Percentiles rank a stretch among this genome's conserved stretches.
Conservation (phyloP, 1,140 invertebrate species). For the Oscheius sp. region DNA sequence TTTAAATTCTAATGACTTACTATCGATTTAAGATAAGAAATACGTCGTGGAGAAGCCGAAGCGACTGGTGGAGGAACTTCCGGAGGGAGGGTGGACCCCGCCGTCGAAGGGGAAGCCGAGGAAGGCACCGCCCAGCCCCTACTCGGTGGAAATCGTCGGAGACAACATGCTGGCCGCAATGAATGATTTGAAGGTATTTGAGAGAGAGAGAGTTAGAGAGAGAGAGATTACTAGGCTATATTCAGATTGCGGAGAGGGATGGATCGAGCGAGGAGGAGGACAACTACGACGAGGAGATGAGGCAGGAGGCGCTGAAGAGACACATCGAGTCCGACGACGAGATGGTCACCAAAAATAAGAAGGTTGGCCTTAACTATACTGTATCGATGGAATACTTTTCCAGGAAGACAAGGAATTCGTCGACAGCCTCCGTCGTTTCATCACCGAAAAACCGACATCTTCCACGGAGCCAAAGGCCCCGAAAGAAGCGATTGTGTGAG, state of each 20-base stretch:
- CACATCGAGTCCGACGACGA: neutral
- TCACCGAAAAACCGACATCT: neutral
- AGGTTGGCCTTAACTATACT: neutral
- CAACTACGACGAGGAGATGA: neutral
- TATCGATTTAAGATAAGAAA: slow-evolving; percentile 2
- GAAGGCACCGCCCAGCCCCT: neutral
- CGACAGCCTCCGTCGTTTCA: neutral
- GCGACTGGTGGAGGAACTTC: neutral
- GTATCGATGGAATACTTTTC: neutral
- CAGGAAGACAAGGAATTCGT: neutral
- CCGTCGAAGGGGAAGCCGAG: no score
- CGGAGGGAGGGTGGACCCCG: neutral
- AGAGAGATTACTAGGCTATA: neutral
- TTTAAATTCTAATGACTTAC: neutral
- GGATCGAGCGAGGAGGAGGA: slow-evolving; percentile 18
- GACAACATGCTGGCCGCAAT: neutral
- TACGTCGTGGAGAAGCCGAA: neutral
- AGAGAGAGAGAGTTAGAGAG: neutral
- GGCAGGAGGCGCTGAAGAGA: neutral
- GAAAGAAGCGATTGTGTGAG: no score
- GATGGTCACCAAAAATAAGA: neutral
- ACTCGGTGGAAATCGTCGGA: neutral
- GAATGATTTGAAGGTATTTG: neutral
- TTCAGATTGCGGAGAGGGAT: slow-evolving; percentile 12
- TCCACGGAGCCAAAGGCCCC: no score